Evolutionary conservation across 2,113 vertebrate species (phyloP).

Genomic region (Myrmecophaga tridactyla): DNA sequence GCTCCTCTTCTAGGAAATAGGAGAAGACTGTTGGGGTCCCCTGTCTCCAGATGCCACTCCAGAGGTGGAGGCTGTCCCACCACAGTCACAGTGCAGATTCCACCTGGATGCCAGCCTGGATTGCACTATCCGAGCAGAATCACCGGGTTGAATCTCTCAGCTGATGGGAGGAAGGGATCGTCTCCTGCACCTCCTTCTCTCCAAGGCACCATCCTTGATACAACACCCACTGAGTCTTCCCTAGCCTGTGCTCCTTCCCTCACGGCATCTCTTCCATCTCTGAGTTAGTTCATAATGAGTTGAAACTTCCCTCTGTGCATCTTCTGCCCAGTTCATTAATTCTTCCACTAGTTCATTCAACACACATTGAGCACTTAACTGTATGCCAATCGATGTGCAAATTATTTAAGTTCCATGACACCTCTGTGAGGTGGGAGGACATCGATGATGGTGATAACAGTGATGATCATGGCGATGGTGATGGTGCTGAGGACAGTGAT

Average conservation of each 20-base stretch:
- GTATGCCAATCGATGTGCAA: background rate
- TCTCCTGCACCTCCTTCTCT: rapidly evolving
- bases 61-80: no score
- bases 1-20: background rate
- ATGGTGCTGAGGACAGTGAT: background rate
- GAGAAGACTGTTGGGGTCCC: background rate
- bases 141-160: background rate
- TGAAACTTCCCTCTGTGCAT: rapidly evolving
- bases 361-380: rapidly evolving
- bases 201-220: background rate
- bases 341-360: background rate
- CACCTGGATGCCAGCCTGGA: background rate
- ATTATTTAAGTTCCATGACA: background rate
- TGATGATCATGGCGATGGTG: background rate
- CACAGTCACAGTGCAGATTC: background rate
- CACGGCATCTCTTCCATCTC: background rate
- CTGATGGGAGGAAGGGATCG: background rate
- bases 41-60: rapidly evolving
- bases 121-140: background rate
- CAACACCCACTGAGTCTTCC: background rate
- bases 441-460: background rate
- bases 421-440: background rate
- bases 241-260: background rate
- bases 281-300: background rate
- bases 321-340: background rate